Percentiles rank a stretch among this genome's conserved stretches.
Conservation (phyloP, 2,113 vertebrate genomes). For the Thalassarche chlororhynchos region DNA sequence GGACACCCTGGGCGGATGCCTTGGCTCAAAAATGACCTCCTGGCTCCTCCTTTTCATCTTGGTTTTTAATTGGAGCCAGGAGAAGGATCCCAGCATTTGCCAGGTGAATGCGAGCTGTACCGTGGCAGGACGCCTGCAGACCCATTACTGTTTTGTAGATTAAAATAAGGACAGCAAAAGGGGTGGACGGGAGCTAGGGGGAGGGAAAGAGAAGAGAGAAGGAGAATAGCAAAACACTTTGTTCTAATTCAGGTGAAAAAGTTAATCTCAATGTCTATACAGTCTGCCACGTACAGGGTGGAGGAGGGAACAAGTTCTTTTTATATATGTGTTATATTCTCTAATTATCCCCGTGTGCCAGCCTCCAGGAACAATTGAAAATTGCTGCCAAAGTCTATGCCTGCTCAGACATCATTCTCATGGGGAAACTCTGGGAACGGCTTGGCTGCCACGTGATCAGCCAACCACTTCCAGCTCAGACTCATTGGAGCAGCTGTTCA, state of each 20-base stretch:
- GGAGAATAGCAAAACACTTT: conserved; percentile 37
- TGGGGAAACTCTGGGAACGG: background rate
- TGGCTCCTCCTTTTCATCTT: conserved; percentile 17
- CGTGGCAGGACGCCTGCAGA: conserved; percentile 32
- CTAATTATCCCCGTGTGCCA: background rate
- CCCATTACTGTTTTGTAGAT: conserved; percentile 37
- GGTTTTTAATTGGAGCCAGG: conserved; percentile 34
- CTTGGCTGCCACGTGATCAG: background rate
- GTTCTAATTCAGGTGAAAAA: conserved; percentile 37
- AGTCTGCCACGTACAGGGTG: conserved; percentile 36
- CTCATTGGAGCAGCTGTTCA: background rate
- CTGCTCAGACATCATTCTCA: background rate
- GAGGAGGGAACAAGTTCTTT: conserved; percentile 3
- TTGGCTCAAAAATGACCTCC: conserved; percentile 35
- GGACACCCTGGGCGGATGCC: conserved; percentile 20
- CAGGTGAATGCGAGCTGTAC: conserved; percentile 28
- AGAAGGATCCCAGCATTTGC: conserved; percentile 29
- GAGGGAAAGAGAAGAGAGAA: background rate
- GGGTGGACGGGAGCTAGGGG: background rate
- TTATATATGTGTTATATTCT: background rate
- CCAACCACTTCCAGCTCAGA: background rate
- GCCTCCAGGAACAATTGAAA: background rate
- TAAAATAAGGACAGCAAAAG: background rate
- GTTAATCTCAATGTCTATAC: background rate
- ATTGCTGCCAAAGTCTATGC: background rate